Evolutionary conservation across 2,888 invertebrate genomes (phyloP).

Genomic region (Limenitis camilla): DNA sequence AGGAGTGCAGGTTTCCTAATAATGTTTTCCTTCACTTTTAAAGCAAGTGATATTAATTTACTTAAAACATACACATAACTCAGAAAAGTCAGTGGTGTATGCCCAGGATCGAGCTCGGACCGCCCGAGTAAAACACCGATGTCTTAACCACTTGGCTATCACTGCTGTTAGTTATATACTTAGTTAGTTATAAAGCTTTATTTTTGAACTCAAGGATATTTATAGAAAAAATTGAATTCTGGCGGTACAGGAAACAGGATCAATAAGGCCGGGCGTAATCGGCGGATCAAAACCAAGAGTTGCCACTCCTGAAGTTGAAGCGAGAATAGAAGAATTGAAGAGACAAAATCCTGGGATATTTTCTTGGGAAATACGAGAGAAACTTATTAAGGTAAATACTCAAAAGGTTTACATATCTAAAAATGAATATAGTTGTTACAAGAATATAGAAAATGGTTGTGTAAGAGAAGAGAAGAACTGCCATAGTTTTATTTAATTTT

Average conservation of each 20-base stretch:
- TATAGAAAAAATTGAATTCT: slow-evolving; percentile 3
- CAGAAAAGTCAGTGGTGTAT: no score
- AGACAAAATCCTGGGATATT: slow-evolving; percentile 95
- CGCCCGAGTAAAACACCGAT: no score
- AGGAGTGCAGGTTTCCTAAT: no score
- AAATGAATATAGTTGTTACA: not conserved
- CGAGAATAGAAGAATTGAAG: slow-evolving; percentile 91
- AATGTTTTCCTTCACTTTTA: no score
- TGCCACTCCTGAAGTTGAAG: slow-evolving; percentile 94
- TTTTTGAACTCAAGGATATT: not conserved
- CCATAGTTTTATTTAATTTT: no score
- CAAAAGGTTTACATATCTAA: not conserved
- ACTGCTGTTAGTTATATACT: no score
- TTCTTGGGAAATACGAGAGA: slow-evolving; percentile 95
- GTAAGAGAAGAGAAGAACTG: no score
- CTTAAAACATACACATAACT: no score
- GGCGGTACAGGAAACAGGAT: slow-evolving; percentile 86
- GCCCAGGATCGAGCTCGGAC: no score
- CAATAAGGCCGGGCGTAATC: slow-evolving; percentile 94
- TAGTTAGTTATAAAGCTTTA: no score
- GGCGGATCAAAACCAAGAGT: slow-evolving; percentile 95
- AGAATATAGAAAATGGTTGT: not conserved
- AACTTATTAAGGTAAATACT: slow-evolving; percentile 83
- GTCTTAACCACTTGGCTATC: no score
- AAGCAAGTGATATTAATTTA: no score